Conservation (phyloP, 1,140 invertebrate species). For the Dendroctonus valens region DNA sequence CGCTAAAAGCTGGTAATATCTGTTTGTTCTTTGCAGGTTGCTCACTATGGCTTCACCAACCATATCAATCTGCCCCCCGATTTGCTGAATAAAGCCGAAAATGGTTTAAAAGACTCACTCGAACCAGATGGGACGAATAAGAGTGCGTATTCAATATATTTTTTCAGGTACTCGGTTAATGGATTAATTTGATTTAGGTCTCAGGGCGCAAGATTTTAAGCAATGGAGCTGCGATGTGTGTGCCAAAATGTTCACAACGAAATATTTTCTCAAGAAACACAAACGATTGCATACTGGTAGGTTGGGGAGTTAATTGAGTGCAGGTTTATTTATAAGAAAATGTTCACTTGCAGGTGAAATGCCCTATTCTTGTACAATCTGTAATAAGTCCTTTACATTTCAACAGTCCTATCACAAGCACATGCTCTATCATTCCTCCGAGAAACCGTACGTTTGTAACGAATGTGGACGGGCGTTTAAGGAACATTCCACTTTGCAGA, state of each 20-base stretch:
- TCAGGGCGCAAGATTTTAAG: conserved; percentile 39
- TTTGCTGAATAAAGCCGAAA: conserved; percentile 2
- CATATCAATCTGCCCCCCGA: conserved; percentile 17
- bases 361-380: conserved; percentile 80
- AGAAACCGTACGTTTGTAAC: conserved; percentile 76
- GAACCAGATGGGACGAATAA: too few species aligned
- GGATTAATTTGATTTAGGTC: not conserved
- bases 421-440: conserved; percentile 79
- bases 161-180: too few species aligned
- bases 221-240: conserved; percentile 82
- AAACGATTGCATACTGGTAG: conserved; percentile 75
- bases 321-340: not conserved
- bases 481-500: conserved; percentile 85
- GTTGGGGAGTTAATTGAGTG: not conserved
- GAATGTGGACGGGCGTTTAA: conserved; percentile 83
- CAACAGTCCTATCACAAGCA: conserved; percentile 92
- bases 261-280: conserved; percentile 88
- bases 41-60: conserved; percentile 29
- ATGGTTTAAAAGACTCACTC: not conserved
- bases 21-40: conserved; percentile 22
- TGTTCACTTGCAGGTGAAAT: conserved; percentile 66
- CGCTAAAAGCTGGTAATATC: too few species aligned
- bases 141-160: too few species aligned
- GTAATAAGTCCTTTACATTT: conserved; percentile 86
- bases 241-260: conserved; percentile 81